Conservation (phyloP, 2,113 vertebrate species). For the Copsychus sechellarum region DNA sequence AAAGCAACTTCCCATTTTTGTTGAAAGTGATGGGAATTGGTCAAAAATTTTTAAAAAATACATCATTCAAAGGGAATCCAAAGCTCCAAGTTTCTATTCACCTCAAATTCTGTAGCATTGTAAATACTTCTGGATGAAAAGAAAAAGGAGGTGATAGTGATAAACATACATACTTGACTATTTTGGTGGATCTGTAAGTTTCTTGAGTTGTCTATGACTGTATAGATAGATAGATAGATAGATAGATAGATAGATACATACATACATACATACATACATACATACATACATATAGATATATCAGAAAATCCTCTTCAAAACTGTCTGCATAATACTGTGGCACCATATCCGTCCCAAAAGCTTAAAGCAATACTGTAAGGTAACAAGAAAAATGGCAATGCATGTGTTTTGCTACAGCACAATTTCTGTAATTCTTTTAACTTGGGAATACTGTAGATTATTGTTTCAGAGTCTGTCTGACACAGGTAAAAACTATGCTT, state of each 20-base stretch:
- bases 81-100: background rate
- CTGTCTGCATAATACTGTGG: background rate
- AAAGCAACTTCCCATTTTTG: background rate
- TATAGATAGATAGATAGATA: background rate
- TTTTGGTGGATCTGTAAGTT: background rate
- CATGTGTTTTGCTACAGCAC: background rate
- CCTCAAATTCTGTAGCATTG: background rate
- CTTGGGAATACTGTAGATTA: background rate
- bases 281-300: background rate
- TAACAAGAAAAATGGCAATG: background rate
- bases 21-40: background rate
- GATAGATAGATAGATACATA: fast-evolving
- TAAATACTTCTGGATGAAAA: background rate
- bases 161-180: background rate
- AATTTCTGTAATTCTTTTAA: background rate
- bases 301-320: background rate
- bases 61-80: background rate
- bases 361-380: background rate
- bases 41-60: background rate
- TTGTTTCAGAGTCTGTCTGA: background rate
- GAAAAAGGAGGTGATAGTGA: background rate
- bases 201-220: background rate
- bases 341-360: background rate
- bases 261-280: background rate
- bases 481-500: background rate